Evolutionary conservation across 2,797 vertebrate genomes (phyloP).

Genomic region (Sebastes kiyomatsui): DNA sequence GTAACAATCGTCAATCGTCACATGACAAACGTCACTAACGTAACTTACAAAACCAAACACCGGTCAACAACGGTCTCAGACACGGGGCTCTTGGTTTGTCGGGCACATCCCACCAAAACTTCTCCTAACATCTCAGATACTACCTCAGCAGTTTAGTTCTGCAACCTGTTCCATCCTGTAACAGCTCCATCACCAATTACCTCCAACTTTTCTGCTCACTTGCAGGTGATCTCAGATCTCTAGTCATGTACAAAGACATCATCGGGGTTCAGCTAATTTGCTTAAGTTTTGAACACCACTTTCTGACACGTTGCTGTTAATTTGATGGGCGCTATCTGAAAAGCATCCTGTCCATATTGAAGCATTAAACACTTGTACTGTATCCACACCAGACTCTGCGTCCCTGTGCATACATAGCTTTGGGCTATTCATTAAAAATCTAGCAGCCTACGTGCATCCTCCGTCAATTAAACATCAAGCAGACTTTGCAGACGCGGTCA

Average conservation of each 20-base stretch:
- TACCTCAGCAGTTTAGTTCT: neutral
- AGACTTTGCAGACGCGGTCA: neutral
- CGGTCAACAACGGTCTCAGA: accelerated
- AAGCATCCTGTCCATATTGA: neutral
- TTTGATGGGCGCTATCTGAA: neutral
- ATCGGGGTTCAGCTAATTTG: neutral
- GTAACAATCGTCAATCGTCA: too few relatives aligned
- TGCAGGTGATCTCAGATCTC: neutral
- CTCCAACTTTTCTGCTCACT: neutral
- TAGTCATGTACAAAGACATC: neutral
- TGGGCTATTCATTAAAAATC: neutral
- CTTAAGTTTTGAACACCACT: neutral
- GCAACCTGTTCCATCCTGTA: neutral
- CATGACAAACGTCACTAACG: too few relatives aligned
- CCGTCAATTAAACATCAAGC: neutral
- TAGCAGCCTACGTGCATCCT: neutral
- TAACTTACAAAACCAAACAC: too few relatives aligned
- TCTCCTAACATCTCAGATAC: neutral
- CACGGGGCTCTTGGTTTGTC: accelerated
- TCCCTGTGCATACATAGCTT: neutral
- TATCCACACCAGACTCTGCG: neutral
- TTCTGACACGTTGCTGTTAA: neutral
- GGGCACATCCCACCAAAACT: neutral
- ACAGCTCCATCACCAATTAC: neutral
- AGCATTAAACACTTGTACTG: neutral